Evolutionary conservation across 2,888 invertebrate genomes (phyloP).

Genomic region (Zygothrica quintamaculata): DNA sequence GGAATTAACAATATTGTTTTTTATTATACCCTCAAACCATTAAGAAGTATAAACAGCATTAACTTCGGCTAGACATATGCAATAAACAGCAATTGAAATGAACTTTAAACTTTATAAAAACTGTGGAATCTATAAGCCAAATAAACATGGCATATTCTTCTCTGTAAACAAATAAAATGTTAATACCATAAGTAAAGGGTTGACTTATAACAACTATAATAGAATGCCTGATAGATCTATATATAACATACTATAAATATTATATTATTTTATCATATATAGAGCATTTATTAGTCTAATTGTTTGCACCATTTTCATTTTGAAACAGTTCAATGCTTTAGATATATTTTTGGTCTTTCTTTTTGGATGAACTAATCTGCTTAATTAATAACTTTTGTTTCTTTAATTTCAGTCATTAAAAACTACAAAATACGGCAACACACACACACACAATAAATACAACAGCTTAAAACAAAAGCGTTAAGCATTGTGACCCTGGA

Average conservation of each 20-base stretch:
- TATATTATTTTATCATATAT: no score
- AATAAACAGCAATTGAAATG: no score
- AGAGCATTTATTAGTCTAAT: no score
- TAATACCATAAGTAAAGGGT: no score
- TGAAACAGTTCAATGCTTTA: no score
- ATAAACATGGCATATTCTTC: no score
- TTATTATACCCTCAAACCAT: slow-evolving; percentile 5
- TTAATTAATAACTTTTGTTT: slow-evolving; percentile 59
- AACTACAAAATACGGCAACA: slow-evolving; percentile 2
- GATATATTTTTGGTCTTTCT: neutral
- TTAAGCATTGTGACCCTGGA: slow-evolving; percentile 30
- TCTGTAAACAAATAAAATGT: no score
- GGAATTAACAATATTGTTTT: neutral
- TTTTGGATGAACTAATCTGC: slow-evolving; percentile 10
- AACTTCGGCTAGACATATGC: no score
- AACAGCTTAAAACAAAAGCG: slow-evolving; percentile 21
- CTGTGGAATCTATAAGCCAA: slow-evolving; percentile 1
- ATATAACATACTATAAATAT: no score
- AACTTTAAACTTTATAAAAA: neutral
- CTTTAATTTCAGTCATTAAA: slow-evolving; percentile 72
- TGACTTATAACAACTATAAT: no score
- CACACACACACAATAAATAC: slow-evolving; percentile 1
- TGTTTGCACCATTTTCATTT: no score
- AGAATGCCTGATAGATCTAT: no score
- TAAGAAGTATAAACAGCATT: neutral